phyloP scores from a whole-genome alignment of 2,113 vertebrate genomes.

The Calidris pugnax region DNA sequence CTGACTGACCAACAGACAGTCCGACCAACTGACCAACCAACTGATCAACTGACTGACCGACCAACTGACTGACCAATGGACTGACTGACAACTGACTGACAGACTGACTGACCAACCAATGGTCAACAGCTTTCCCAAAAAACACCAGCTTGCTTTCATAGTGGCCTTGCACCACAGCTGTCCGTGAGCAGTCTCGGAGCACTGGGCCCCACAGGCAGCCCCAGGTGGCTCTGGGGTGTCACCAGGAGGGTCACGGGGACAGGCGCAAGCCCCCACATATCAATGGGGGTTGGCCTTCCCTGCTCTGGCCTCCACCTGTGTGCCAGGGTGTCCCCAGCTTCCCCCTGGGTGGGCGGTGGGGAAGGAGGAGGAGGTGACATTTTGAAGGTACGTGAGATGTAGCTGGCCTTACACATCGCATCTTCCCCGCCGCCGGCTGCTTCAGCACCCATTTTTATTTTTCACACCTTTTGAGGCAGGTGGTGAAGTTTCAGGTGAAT shows the following conservation, averaged over 20 bases:
- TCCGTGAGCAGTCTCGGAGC: too few relatives aligned
- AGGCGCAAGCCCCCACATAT: rapidly evolving
- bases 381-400: not conserved
- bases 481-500: not conserved
- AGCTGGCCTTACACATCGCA: not conserved
- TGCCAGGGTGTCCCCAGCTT: not conserved
- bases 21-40: too few relatives aligned
- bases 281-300: rapidly evolving
- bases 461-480: not conserved
- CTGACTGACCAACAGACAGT: too few relatives aligned
- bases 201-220: not conserved
- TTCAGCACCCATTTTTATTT: not conserved
- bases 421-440: rapidly evolving
- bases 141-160: not conserved
- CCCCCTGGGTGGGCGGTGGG: not conserved
- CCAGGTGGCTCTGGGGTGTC: too few relatives aligned
- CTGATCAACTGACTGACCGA: too few relatives aligned
- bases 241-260: not conserved
- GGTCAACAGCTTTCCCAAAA: not conserved
- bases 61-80: too few relatives aligned
- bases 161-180: not conserved
- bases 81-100: too few relatives aligned
- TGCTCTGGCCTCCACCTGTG: not conserved
- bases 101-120: not conserved
- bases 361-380: not conserved